A percentile compares a stretch with the other conserved stretches of the same genome.
Conservation (phyloP, 2,888 invertebrate genomes). For the Synanthedon myopaeformis region DNA sequence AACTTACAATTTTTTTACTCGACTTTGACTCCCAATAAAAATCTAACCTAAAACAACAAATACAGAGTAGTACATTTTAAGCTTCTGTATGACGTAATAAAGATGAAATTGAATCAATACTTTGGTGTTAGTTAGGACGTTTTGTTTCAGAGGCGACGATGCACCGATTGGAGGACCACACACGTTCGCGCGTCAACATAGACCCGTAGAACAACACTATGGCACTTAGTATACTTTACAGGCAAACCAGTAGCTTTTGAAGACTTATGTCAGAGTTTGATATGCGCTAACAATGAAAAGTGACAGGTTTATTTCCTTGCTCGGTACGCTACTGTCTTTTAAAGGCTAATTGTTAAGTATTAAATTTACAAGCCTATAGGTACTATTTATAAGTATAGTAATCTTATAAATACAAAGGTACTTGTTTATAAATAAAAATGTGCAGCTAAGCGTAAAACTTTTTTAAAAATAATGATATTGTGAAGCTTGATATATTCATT, state of each 20-base stretch:
- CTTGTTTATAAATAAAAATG: no score
- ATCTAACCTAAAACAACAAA: constrained; percentile 26
- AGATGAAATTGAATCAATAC: constrained; percentile 15
- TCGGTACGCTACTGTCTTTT: no score
- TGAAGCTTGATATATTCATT: no score
- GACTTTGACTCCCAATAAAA: constrained; percentile 37
- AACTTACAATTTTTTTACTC: constrained; percentile 11
- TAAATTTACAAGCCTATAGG: no score
- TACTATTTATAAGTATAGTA: no score
- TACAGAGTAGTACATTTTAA: no score
- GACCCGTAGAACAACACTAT: constrained; percentile 62
- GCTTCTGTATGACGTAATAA: not conserved
- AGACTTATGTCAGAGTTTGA: constrained; percentile 36
- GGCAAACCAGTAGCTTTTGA: constrained; percentile 58
- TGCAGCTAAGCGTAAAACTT: no score
- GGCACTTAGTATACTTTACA: constrained; percentile 64
- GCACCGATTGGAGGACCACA: constrained; percentile 53
- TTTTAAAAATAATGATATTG: no score
- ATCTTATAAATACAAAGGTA: no score
- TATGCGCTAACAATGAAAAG: constrained; percentile 10
- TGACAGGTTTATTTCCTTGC: not conserved
- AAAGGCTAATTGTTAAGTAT: no score
- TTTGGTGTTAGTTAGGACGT: constrained; percentile 17
- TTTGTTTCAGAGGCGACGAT: constrained; percentile 11
- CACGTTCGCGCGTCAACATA: constrained; percentile 58